A percentile compares a stretch with the other conserved stretches of the same genome.
phyloP scores from a whole-genome alignment of 2,113 vertebrate species.

The Sander vitreus region DNA sequence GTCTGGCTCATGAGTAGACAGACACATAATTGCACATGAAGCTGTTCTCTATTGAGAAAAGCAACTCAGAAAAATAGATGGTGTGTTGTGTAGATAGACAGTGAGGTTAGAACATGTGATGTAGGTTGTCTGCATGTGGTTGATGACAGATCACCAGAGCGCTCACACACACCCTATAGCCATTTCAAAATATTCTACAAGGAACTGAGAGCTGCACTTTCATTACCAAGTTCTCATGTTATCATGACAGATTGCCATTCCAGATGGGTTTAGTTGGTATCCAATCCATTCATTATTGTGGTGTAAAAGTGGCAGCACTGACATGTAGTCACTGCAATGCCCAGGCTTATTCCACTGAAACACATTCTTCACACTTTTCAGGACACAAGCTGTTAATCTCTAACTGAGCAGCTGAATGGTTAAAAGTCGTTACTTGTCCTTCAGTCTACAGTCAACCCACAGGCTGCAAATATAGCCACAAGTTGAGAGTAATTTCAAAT shows the following conservation, averaged over 20 bases:
- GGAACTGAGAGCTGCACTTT: not conserved
- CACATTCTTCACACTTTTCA: conserved; percentile 44
- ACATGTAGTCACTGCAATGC: conserved; percentile 14
- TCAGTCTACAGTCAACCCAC: not conserved
- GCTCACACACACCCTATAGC: not conserved
- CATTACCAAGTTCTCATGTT: not conserved
- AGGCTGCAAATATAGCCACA: not conserved
- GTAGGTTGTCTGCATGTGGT: conserved; percentile 11
- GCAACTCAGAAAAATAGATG: not conserved
- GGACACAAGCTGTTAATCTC: conserved; percentile 57
- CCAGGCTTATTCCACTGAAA: not conserved
- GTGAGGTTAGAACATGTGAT: not conserved
- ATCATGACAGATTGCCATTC: not conserved
- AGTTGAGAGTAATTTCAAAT: not conserved
- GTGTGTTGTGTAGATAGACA: not conserved
- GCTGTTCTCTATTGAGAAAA: not conserved
- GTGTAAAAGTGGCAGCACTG: conserved; percentile 14
- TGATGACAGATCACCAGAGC: not conserved
- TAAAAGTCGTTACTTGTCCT: not conserved
- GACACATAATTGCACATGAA: conserved; percentile 5
- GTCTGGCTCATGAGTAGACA: not conserved
- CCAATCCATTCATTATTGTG: not conserved
- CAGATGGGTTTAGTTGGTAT: not conserved
- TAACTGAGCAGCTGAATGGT: conserved; percentile 37
- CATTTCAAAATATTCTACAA: not conserved